Percentiles rank a stretch among this genome's conserved stretches.
Conservation (phyloP, 2,888 invertebrate species). For the Clunio marinus region DNA sequence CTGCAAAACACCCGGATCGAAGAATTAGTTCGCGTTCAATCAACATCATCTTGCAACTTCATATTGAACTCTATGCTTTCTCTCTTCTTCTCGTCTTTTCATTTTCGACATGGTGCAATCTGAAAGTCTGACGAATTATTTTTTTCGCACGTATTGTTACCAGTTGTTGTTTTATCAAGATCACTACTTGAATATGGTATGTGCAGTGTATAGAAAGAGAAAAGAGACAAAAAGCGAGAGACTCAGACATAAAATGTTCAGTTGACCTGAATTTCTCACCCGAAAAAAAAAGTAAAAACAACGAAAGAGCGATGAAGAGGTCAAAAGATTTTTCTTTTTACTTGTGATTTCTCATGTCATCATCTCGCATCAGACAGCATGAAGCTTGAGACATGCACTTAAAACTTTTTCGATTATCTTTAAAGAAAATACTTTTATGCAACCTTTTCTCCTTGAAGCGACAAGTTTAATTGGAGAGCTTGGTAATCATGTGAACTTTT, state of each 20-base stretch:
- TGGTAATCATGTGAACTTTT: too few relatives aligned
- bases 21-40: constrained; percentile 27
- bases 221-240: too few relatives aligned
- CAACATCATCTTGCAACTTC: not conserved
- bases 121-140: constrained; percentile 3
- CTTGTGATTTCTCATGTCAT: not conserved
- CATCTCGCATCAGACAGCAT: constrained; percentile 6
- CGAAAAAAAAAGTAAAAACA: not conserved
- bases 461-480: too few relatives aligned
- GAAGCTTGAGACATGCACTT: not conserved
- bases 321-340: not conserved
- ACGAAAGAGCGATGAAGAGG: constrained; percentile 13
- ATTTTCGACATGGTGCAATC: not conserved
- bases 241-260: constrained; percentile 6
- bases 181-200: constrained; percentile 14
- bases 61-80: constrained; percentile 16
- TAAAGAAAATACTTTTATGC: too few relatives aligned
- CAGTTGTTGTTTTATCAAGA: constrained; percentile 17
- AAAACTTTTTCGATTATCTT: not conserved
- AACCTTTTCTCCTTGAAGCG: too few relatives aligned
- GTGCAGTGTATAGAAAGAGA: not conserved
- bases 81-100: constrained; percentile 9
- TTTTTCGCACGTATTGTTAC: not conserved
- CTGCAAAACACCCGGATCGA: constrained; percentile 24
- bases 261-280: constrained; percentile 25